Base-by-base conservation (phyloP, 1,140 invertebrate species). In the Plodia interpunctella region DNA sequence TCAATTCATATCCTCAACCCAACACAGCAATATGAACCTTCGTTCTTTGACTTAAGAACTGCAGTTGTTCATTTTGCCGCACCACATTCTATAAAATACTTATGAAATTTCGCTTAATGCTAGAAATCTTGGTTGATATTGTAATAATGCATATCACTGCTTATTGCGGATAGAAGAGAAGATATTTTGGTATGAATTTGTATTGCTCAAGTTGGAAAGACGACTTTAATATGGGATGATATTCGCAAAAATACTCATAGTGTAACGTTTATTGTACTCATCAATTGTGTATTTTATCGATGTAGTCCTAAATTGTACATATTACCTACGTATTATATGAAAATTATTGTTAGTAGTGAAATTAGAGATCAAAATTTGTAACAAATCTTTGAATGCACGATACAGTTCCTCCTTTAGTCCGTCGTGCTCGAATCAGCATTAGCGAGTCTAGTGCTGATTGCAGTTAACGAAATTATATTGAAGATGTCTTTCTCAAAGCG, bases 361-460 rank as follows among this genome's bases (percentile, higher is more conserved):
- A 69, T 68, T 76, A 75, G 75, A 70, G 63, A 72, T 85, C 79
- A 79, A 88, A 85, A 84, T 85, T 73, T 83, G 76, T 83, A 85
- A 81, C 70, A 75, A 80, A 76, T 62, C 68, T 68, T 65, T 64
- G 69, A 79, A 83, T 81, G 87, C 87, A 89, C 87, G 87, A 87
- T 78, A 86, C 80, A 89, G 87, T 89, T 89, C 87, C 87, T 89
- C 78, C 82, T 59, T 72, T 87, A 87, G 84, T 84, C 74, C 57
- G 76, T 84, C 83, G 83, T 86, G 83, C 85, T 78, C 70, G 80
- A 77, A 70, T 76, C 80, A 76, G 63, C 57, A 72, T 81, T 71
- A 75, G 78, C 72, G 72, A 72, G 61, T 72, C 62, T 76, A 78
- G 70, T 59, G 11, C 59, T 71, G 63, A 60, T 65, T 58, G 51